Conservation (phyloP, 2,888 invertebrate species). For the Lasioglossum malachurum region DNA sequence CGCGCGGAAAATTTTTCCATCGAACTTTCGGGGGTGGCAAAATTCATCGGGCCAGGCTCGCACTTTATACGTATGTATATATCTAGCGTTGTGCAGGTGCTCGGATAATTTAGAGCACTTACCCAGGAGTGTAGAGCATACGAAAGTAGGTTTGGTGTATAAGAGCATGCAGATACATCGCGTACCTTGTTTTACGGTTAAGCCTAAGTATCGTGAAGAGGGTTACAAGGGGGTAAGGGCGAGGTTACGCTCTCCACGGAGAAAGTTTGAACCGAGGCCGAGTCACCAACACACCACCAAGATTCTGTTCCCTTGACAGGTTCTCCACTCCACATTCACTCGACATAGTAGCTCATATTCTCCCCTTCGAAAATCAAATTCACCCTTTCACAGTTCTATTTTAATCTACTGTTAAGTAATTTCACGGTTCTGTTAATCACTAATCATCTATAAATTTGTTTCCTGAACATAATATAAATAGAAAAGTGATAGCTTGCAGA, state of each 20-base stretch:
- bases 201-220: slow-evolving; percentile 69
- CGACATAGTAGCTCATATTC: background rate
- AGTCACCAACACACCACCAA: slow-evolving; percentile 45
- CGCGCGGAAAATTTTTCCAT: slow-evolving; percentile 27
- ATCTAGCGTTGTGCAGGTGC: slow-evolving; percentile 67
- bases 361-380: background rate
- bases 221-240: slow-evolving; percentile 43
- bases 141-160: slow-evolving; percentile 65
- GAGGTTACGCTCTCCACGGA: slow-evolving; percentile 32
- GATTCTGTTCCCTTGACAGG: slow-evolving; percentile 54
- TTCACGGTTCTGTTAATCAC: background rate
- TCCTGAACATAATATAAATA: background rate
- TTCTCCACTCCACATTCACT: background rate
- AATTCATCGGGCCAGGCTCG: slow-evolving; percentile 42
- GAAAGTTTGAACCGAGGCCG: slow-evolving; percentile 26
- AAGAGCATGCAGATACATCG: slow-evolving; percentile 61
- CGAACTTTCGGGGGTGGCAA: slow-evolving; percentile 3
- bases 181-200: slow-evolving; percentile 71
- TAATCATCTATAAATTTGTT: background rate
- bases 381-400: background rate
- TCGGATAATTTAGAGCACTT: slow-evolving; percentile 74
- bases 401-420: background rate
- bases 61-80: slow-evolving; percentile 20
- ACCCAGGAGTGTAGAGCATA: slow-evolving; percentile 64
- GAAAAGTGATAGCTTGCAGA: background rate